phyloP scores from a whole-genome alignment of 2,888 invertebrate species.

The Rhingia rostrata region DNA sequence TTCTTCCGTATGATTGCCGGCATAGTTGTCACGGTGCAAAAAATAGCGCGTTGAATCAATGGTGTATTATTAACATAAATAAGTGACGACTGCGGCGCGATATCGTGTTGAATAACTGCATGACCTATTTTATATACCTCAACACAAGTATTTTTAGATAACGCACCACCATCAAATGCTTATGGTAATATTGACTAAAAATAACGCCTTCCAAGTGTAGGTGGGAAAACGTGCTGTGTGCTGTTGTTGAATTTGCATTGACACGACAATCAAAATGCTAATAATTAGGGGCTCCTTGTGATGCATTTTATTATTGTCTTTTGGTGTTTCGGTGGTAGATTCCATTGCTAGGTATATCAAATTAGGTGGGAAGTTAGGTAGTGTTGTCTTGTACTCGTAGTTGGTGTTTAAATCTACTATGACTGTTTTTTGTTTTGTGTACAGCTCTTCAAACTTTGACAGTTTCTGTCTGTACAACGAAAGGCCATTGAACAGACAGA shows the following conservation, averaged over 20 bases:
- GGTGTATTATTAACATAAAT: slow-evolving; percentile 29
- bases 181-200: slow-evolving; percentile 44
- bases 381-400: too few species aligned
- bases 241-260: slow-evolving; percentile 20
- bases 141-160: slow-evolving; percentile 55
- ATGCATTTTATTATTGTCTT: neutral
- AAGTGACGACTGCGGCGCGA: slow-evolving; percentile 1
- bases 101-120: slow-evolving; percentile 38
- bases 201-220: slow-evolving; percentile 26
- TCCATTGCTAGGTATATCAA: too few species aligned
- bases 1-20: slow-evolving; percentile 28
- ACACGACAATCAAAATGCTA: slow-evolving; percentile 11
- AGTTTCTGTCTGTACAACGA: too few species aligned
- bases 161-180: slow-evolving; percentile 43
- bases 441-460: too few species aligned
- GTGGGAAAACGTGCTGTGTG: slow-evolving; percentile 31
- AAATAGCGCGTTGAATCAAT: slow-evolving; percentile 29
- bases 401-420: too few species aligned
- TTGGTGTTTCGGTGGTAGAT: neutral
- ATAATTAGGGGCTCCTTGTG: neutral
- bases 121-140: slow-evolving; percentile 52
- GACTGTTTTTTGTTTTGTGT: too few species aligned
- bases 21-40: neutral
- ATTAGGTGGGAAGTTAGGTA: neutral
- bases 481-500: too few species aligned